Percentiles rank a stretch among this genome's conserved stretches.
These are phyloP conservation scores for Etheostoma perlongum DNA, from an alignment of 2,797 vertebrate species.

Conservation along the genomic window DNA sequence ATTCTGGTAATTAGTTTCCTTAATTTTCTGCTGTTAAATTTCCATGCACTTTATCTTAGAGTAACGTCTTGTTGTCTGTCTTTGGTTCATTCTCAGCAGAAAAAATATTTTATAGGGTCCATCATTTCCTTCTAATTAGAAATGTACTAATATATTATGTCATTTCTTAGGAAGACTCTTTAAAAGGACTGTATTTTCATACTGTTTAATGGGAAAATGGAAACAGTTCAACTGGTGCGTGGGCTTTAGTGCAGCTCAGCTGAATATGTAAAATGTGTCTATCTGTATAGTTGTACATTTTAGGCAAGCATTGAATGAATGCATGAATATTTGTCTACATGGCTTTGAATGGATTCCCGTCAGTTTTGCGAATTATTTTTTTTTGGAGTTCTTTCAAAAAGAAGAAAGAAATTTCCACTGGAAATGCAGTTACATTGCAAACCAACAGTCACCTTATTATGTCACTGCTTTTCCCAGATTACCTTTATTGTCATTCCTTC, in stretches of 20 bases:
- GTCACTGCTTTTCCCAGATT: background rate
- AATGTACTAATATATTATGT: background rate
- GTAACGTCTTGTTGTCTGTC: background rate
- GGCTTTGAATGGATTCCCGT: background rate
- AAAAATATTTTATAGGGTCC: background rate
- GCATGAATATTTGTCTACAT: background rate
- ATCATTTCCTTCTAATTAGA: background rate
- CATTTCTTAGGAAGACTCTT: background rate
- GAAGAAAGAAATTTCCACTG: too few species aligned
- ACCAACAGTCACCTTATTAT: too few species aligned
- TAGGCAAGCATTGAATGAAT: too few species aligned
- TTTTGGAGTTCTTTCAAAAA: background rate
- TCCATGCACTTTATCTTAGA: background rate
- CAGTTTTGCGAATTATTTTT: background rate
- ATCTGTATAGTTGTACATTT: background rate
- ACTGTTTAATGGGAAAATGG: background rate
- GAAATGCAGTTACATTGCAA: background rate
- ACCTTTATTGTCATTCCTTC: too few species aligned
- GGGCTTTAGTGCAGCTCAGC: background rate
- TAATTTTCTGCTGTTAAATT: conserved; percentile 16
- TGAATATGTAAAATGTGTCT: conserved; percentile 8
- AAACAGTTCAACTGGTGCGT: background rate
- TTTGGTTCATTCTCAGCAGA: background rate
- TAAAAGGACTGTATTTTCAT: background rate
- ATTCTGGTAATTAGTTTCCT: conserved; percentile 10